A percentile compares a stretch with the other conserved stretches of the same genome.
Evolutionary conservation across 2,797 vertebrate species (phyloP).

Genomic region (Acrocephalus scirpaceus): DNA sequence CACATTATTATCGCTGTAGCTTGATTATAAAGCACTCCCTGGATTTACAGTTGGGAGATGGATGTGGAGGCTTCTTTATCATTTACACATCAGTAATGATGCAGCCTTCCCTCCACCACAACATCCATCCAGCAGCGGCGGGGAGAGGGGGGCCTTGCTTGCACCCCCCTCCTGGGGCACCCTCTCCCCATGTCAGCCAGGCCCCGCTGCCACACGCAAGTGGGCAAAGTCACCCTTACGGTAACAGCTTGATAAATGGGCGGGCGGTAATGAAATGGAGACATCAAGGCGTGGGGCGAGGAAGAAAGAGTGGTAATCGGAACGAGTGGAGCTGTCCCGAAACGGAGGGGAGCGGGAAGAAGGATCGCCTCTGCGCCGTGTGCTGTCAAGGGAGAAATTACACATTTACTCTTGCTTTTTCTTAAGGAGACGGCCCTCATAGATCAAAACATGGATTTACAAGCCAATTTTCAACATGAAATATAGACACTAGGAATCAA

Average conservation of each 20-base stretch:
- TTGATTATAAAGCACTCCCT: conserved; percentile 86
- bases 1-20: conserved; percentile 90
- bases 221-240: conserved; percentile 90
- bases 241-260: conserved; percentile 93
- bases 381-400: conserved; percentile 99
- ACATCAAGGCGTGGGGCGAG: conserved; percentile 98
- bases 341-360: conserved; percentile 84
- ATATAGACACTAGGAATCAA: conserved; percentile 99
- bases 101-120: conserved; percentile 77
- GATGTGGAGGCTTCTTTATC: conserved; percentile 90
- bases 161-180: conserved; percentile 58
- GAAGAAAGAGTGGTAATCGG: conserved; percentile 84
- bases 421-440: conserved; percentile 98
- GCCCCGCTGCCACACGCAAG: conserved; percentile 73
- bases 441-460: conserved; percentile 98
- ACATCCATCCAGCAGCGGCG: conserved; percentile 41
- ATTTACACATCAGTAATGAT: conserved; percentile 92
- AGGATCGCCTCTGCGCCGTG: conserved; percentile 96
- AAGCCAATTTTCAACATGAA: conserved; percentile 99
- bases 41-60: conserved; percentile 79
- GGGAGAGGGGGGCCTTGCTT: conserved; percentile 66
- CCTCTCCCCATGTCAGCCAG: conserved; percentile 61
- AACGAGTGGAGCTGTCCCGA: conserved; percentile 81
- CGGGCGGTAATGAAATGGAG: conserved; percentile 98
- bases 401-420: conserved; percentile 99